Base-by-base conservation (phyloP, 2,888 invertebrate genomes). In the Tetropium fuscum region DNA sequence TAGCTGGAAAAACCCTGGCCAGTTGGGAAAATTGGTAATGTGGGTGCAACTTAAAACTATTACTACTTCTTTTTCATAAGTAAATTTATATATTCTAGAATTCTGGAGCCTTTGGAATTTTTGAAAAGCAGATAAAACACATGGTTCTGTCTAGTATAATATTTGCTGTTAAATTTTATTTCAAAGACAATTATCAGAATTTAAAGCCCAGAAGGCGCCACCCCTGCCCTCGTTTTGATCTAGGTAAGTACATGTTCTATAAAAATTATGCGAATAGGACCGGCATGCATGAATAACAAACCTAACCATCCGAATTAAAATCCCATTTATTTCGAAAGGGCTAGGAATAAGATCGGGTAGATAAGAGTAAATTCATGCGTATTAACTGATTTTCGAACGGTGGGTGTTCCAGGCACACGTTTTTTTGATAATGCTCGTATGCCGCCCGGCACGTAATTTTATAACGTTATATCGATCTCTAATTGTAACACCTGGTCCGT, bases 401-500 rank as follows among this genome's bases (percentile, higher is more conserved):
- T 25, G 16, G 38, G 49, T 15, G 47, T 48, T 19, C 47, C 47
- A 19, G 5, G 19, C 20, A 20, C 47, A 34, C 34, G 32, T 32
- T 18, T 25, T 40, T 49, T 48, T 36, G 15, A n/a, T 48, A 22
- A 36, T 27, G 49, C 55, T 53, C 40, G 47, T 19, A 44, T 51
- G 27, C 58, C 47, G 53, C 49, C 38, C 44, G 15, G n/a, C 22
- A 40, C 36, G 53, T 61, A 66, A 61, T 63, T 58, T 58, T 58
- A 51, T 58, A 38, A 40, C 45, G 58, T 40, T 32, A 57, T 69
- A 69, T 69, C 60, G 64, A 66, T 66, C 63, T 58, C 59, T 68
- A 65, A 69, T 66, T 63, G 60, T 58, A 57, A 55, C 69, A 69
- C 64, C 69, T 69, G 69, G 69, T 32, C 45, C 51, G 43, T 49